phyloP scores from a whole-genome alignment of 2,888 invertebrate species.

The Drosophila mulleri region DNA sequence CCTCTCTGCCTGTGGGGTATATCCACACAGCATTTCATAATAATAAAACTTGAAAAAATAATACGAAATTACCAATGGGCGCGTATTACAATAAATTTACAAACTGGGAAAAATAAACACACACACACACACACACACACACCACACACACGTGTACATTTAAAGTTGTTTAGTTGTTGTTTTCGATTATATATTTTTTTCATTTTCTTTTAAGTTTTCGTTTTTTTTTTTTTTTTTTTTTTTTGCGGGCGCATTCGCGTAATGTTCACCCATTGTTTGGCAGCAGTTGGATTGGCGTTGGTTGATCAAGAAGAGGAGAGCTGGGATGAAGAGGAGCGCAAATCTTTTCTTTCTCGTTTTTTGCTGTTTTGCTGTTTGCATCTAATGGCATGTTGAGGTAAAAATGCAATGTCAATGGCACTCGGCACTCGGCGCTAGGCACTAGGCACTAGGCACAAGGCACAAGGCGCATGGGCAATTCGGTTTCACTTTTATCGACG shows the following conservation, averaged over 20 bases:
- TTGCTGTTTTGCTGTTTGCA: conserved; percentile 53
- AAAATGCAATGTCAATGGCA: conserved; percentile 83
- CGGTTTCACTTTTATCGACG: conserved; percentile 82
- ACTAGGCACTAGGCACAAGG: conserved; percentile 25
- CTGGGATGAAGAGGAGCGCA: conserved; percentile 32
- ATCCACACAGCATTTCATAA: conserved; percentile 68
- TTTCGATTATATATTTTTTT: conserved; percentile 33
- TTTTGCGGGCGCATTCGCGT: conserved; percentile 59
- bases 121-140: conserved; percentile 1
- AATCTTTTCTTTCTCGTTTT: conserved; percentile 40
- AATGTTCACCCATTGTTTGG: conserved; percentile 74
- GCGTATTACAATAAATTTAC: conserved; percentile 72
- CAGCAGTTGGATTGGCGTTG: conserved; percentile 31
- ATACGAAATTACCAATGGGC: conserved; percentile 77
- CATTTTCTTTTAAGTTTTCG: conserved; percentile 7
- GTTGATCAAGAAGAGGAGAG: conserved; percentile 38
- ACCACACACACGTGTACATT: background rate
- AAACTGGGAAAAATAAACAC: conserved; percentile 23
- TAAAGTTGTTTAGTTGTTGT: conserved; percentile 33
- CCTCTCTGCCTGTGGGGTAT: conserved; percentile 38
- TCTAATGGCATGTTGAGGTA: conserved; percentile 71
- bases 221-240: conserved; percentile 50
- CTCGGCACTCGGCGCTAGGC: conserved; percentile 54
- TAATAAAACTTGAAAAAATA: conserved; percentile 60
- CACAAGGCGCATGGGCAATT: conserved; percentile 64